phyloP scores from a whole-genome alignment of 1,140 invertebrate species.

The Thaumetopoea pityocampa region DNA sequence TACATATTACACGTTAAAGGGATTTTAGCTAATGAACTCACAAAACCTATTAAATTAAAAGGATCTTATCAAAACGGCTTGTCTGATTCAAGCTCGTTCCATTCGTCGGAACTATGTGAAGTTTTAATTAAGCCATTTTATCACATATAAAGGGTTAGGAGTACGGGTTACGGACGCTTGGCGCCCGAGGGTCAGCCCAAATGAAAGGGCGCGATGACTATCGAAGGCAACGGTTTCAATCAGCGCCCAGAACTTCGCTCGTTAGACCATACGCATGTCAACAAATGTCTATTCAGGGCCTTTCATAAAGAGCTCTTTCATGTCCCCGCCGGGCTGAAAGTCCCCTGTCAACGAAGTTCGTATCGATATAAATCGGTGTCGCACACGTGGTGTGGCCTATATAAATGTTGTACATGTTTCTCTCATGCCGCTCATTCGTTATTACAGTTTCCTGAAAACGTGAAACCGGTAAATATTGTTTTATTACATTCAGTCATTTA shows the following conservation, averaged over 20 bases:
- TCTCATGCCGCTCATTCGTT: too few relatives aligned
- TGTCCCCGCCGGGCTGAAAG: conserved; percentile 14
- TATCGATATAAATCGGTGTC: conserved; percentile 7
- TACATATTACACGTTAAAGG: too few relatives aligned
- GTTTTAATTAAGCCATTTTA: conserved; percentile 52
- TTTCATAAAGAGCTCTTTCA: conserved; percentile 35
- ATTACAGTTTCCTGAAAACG: too few relatives aligned
- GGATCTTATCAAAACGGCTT: conserved; percentile 17
- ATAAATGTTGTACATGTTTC: too few relatives aligned
- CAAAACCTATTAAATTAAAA: conserved; percentile 18
- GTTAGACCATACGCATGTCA: conserved; percentile 32
- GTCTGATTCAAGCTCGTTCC: conserved; percentile 10
- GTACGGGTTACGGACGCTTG: conserved; percentile 31
- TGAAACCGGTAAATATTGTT: too few relatives aligned
- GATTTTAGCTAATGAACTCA: conserved; percentile 11
- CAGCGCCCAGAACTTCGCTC: conserved; percentile 48
- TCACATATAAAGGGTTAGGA: conserved; percentile 27
- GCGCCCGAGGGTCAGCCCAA: conserved; percentile 32
- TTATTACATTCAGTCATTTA: too few relatives aligned
- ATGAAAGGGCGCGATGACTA: conserved; percentile 53
- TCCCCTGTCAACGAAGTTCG: conserved; percentile 9
- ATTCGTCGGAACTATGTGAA: conserved; percentile 35
- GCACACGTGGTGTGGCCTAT: background rate
- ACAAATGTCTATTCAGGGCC: conserved; percentile 31
- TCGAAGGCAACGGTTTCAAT: conserved; percentile 53